A percentile compares a stretch with the other conserved stretches of the same genome.
phyloP scores from a whole-genome alignment of 1,140 invertebrate genomes.

The Pentalonia nigronervosa region DNA sequence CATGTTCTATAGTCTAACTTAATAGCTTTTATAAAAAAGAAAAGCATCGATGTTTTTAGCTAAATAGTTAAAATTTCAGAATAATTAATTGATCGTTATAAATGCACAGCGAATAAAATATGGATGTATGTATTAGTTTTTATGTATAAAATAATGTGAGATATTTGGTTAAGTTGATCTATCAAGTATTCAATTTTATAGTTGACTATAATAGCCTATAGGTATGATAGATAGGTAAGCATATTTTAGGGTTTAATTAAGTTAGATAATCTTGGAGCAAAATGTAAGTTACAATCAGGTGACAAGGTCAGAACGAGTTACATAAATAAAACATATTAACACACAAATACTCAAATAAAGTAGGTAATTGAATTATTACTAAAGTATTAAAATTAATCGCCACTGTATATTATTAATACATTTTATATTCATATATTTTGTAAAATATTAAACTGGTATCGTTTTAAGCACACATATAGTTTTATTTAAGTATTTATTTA shows the following conservation, averaged over 20 bases:
- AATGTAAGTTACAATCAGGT: not conserved
- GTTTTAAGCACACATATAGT: not conserved
- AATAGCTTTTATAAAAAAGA: too few species aligned
- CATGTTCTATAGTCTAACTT: not conserved
- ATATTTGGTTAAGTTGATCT: not conserved
- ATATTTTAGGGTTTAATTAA: not conserved
- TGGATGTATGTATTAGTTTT: not conserved
- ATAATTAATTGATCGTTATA: not conserved
- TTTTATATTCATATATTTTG: not conserved
- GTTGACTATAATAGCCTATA: not conserved
- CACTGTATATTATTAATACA: not conserved
- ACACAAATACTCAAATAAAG: not conserved
- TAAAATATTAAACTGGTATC: constrained; percentile 3
- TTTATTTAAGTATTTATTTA: not conserved
- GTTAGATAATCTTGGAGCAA: not conserved
- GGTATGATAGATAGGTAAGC: not conserved
- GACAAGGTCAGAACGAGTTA: constrained; percentile 23
- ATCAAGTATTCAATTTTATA: not conserved
- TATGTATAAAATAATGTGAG: not conserved
- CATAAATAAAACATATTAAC: not conserved
- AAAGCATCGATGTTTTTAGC: not conserved
- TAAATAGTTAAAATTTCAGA: not conserved
- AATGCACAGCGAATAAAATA: not conserved
- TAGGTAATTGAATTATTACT: not conserved
- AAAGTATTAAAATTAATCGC: not conserved